A percentile compares a stretch with the other conserved stretches of the same genome.
These are phyloP conservation scores for Gambusia yucatana DNA, from an alignment of 2,797 vertebrate genomes.

Conservation along the genomic window DNA sequence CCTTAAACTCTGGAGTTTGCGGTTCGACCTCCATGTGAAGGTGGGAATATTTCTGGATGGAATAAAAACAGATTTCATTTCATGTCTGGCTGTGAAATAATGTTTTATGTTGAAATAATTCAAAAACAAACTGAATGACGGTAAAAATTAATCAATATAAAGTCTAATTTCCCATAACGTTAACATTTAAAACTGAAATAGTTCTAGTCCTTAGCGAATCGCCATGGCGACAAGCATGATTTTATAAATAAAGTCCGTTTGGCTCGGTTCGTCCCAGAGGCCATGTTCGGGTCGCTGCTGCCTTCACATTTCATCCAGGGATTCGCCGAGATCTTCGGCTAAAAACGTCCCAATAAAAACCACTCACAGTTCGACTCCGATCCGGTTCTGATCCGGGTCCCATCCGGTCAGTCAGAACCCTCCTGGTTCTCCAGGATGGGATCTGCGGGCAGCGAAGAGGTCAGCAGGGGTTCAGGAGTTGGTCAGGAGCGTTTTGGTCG, in stretches of 20 bases:
- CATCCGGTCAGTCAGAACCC: constrained; percentile 83
- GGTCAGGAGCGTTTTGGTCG: background rate
- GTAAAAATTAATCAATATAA: background rate
- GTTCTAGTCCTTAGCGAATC: background rate
- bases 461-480: constrained; percentile 56
- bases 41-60: background rate
- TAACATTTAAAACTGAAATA: background rate
- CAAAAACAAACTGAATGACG: background rate
- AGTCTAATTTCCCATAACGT: background rate
- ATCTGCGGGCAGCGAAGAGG: constrained; percentile 80
- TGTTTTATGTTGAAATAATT: background rate
- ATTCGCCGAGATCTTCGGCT: background rate
- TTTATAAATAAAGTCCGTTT: background rate
- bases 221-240: background rate
- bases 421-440: constrained; percentile 97
- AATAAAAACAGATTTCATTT: background rate
- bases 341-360: too few species aligned
- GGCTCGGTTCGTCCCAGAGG: background rate
- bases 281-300: constrained; percentile 13
- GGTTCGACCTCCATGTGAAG: background rate
- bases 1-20: background rate
- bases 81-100: background rate
- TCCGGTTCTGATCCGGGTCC: too few species aligned
- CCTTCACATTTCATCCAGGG: constrained; percentile 57
- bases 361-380: too few species aligned